A percentile compares a stretch with the other conserved stretches of the same genome.
Evolutionary conservation across 2,113 vertebrate species (phyloP).

Genomic region (Hemibates koningsi): DNA sequence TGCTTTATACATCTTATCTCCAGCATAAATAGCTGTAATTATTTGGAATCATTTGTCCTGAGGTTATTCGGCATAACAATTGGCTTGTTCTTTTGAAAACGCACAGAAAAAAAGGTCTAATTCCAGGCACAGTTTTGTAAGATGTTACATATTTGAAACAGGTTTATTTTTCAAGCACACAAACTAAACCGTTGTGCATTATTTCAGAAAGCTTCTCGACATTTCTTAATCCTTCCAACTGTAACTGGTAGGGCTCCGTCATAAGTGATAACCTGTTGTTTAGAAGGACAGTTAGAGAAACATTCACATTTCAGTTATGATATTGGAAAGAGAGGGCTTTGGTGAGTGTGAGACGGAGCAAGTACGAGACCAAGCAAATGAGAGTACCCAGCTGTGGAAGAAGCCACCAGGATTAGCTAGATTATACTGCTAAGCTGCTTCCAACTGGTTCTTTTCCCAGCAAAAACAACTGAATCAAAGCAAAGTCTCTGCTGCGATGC

Average conservation of each 20-base stretch:
- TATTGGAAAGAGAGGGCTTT: neutral
- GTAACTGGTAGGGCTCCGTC: neutral
- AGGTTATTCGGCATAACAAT: neutral
- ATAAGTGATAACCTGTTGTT: neutral
- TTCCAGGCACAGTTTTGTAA: neutral
- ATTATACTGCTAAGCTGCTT: constrained; percentile 25
- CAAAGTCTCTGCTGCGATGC: neutral
- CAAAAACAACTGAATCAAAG: constrained; percentile 27
- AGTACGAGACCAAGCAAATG: constrained; percentile 1
- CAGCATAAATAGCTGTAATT: constrained; percentile 7
- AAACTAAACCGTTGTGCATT: neutral
- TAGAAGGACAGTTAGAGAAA: neutral
- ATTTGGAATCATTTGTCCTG: neutral
- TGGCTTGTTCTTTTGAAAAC: neutral
- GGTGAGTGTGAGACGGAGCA: neutral
- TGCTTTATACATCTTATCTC: neutral
- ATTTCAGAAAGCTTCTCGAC: neutral
- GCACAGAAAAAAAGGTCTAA: neutral
- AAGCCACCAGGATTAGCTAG: constrained; percentile 22
- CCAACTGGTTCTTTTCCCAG: constrained; percentile 26
- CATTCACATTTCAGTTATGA: neutral
- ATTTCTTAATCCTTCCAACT: neutral
- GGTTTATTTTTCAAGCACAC: neutral
- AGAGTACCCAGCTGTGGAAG: constrained; percentile 25
- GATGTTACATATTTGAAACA: neutral